phyloP scores from a whole-genome alignment of 2,113 vertebrate genomes.

The Vidua macroura region DNA sequence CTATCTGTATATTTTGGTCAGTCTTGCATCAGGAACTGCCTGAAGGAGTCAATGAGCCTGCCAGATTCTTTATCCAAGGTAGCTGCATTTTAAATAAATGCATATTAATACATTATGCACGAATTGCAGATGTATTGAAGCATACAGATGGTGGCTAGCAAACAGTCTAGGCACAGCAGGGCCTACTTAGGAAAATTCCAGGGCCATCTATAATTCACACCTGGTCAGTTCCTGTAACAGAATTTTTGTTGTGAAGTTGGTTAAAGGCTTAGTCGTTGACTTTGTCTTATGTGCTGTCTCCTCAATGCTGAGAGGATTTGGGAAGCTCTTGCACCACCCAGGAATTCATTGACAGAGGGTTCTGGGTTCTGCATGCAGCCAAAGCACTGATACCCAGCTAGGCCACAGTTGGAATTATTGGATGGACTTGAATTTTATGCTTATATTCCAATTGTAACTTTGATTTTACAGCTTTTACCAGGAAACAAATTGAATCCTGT shows the following conservation, averaged over 20 bases:
- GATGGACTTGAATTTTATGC: neutral
- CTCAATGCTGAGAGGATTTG: neutral
- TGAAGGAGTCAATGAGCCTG: neutral
- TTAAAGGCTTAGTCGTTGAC: neutral
- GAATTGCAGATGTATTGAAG: neutral
- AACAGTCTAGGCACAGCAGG: neutral
- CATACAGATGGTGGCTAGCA: neutral
- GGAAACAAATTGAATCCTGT: neutral
- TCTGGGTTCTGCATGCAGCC: neutral
- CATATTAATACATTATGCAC: neutral
- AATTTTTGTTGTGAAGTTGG: neutral
- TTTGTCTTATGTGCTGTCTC: neutral
- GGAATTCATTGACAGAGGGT: neutral
- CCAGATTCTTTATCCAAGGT: neutral
- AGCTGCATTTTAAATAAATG: neutral
- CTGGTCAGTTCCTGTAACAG: neutral
- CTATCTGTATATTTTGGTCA: neutral
- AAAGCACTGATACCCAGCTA: neutral
- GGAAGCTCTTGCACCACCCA: neutral
- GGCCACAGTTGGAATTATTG: accelerated
- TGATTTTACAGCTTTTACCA: neutral
- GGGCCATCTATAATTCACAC: neutral
- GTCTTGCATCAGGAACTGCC: neutral
- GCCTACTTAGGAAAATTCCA: neutral
- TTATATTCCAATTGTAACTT: neutral